A percentile compares a stretch with the other conserved stretches of the same genome.
These are phyloP conservation scores for Nannoperca australis DNA, from an alignment of 2,797 vertebrate species.

Conservation along the genomic window DNA sequence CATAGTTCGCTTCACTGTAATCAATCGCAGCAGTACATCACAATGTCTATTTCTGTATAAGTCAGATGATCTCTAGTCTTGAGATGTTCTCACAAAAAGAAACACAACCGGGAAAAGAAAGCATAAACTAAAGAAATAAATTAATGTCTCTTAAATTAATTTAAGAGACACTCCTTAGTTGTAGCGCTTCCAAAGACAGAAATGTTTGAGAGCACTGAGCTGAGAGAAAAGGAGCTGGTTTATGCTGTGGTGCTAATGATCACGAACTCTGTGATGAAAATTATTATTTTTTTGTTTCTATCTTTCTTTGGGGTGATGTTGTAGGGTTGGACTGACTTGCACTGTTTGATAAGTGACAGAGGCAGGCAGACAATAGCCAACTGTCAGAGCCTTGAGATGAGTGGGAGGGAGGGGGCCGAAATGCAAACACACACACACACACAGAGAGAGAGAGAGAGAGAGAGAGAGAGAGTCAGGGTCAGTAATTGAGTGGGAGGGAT, in stretches of 20 bases:
- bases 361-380: constrained; percentile 69
- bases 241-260: constrained; percentile 9
- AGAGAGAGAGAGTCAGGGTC: constrained; percentile 48
- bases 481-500: constrained; percentile 78
- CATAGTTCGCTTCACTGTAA: constrained; percentile 13
- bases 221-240: constrained; percentile 11
- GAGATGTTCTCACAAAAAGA: constrained; percentile 4
- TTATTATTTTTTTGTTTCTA: neutral
- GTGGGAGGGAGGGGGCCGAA: constrained; percentile 17
- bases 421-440: neutral
- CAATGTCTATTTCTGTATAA: neutral
- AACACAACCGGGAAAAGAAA: neutral
- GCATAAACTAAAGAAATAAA: neutral
- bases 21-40: neutral
- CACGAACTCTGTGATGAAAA: neutral
- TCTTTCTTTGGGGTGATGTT: constrained; percentile 42
- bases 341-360: constrained; percentile 66
- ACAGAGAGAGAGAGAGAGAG: neutral
- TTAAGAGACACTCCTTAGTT: neutral
- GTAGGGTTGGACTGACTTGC: constrained; percentile 54
- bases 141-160: too few relatives aligned
- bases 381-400: constrained; percentile 65
- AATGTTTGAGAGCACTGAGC: constrained; percentile 10
- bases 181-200: neutral
- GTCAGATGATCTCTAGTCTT: neutral